Evolutionary conservation across 2,113 vertebrate species (phyloP), one percentile per base, ranked within the genome.

Genomic region (Lethenteron camtschaticum): DNA sequence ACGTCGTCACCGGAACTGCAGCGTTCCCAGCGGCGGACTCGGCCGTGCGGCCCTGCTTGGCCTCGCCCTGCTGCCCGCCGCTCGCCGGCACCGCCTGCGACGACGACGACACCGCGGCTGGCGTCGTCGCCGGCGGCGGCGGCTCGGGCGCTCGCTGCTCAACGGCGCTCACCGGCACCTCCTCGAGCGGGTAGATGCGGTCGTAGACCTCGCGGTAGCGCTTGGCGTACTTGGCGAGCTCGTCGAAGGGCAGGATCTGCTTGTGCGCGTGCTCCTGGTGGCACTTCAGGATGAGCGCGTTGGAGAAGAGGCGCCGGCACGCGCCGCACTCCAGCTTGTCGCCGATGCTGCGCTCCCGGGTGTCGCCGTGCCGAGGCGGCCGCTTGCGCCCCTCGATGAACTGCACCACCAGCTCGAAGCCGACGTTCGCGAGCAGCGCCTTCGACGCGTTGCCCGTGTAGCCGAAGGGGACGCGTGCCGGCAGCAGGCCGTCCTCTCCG

Each of bases 371-470:
- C 41, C 41, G 41, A 3, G 41, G 41, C 24, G 63, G 63, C 10
- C 24, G n/a, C 63, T 24, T 66, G n/a, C 63, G 63, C 55, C 79
- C 79, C 71, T 81, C 79, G 1, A 81, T 82, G 72, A 81, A 82
- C 70, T 81, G 80, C 71, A 79, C 79, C 24, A 82, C 80, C 16
- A 82, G 74, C 73, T 81, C 81, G 55, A 81, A 82, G 56, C 81
- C 81, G 0, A 81, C 79, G 70, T 80, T 80, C 72, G 80, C 80
- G 11, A 82, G 74, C 11, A 82, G 77, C 59, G 78, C 76, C 69
- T 77, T 78, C 70, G 81, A 79, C 9, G 80, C 79, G 0, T 78
- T 78, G 12, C 77, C 73, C 58, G 79, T 75, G 1, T 73, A 77
- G 58, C 79, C 79, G 1, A 14, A 76, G 69, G 76, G 73, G 0